Percentiles rank a stretch among this genome's conserved stretches.
Conservation (phyloP, 2,113 vertebrate genomes). For the Crotalus horridus region DNA sequence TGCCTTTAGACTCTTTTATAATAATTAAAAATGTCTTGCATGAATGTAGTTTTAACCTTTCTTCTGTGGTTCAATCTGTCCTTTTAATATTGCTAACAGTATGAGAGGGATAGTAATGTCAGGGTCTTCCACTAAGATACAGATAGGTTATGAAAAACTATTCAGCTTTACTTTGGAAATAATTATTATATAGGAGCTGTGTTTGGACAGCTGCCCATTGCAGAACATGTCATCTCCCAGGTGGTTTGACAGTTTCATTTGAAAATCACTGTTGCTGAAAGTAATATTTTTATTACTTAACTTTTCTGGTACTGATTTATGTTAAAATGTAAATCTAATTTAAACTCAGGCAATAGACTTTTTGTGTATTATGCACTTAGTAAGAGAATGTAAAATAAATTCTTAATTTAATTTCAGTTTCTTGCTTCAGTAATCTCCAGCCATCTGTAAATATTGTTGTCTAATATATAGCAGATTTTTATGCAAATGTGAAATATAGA, state of each 20-base stretch:
- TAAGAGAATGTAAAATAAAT: conserved; percentile 34
- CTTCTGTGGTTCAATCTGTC: neutral
- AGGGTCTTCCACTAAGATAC: neutral
- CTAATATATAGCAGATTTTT: conserved; percentile 13
- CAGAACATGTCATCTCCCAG: neutral
- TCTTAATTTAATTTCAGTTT: conserved; percentile 26
- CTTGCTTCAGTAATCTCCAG: conserved; percentile 34
- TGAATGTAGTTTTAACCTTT: neutral
- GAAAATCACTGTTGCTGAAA: conserved; percentile 10
- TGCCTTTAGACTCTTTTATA: neutral
- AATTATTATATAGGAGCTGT: neutral
- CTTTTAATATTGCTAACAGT: conserved; percentile 2
- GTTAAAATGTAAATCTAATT: conserved; percentile 28
- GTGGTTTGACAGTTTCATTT: conserved; percentile 12
- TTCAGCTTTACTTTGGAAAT: neutral
- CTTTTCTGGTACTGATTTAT: conserved; percentile 25
- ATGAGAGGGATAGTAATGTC: neutral
- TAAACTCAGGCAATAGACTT: conserved; percentile 28
- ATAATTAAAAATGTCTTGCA: neutral
- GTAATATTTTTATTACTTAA: conserved; percentile 22
- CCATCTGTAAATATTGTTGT: conserved; percentile 38
- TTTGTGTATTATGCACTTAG: conserved; percentile 31
- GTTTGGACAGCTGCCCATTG: conserved; percentile 17
- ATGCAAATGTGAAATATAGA: conserved; percentile 22
- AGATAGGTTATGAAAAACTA: neutral